Conservation (phyloP, 1,140 invertebrate species). For the Drosophila ogumai region DNA sequence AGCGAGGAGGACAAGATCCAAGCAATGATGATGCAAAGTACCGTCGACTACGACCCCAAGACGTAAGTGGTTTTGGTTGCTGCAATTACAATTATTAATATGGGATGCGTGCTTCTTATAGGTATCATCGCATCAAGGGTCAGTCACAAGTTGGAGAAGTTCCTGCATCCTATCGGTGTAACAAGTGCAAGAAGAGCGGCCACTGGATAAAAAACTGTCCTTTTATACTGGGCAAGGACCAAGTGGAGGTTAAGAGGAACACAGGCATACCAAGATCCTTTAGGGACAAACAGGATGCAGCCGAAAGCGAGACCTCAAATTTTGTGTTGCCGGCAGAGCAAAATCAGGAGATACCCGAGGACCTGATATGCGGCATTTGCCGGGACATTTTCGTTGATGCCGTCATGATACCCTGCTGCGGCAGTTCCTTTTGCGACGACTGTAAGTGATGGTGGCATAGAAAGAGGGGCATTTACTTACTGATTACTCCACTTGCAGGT, state of each 20-base stretch:
- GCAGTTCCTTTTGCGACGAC: conserved; percentile 99
- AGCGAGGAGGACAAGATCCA: conserved; percentile 98
- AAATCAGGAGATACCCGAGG: conserved; percentile 92
- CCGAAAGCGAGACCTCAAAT: conserved; percentile 47
- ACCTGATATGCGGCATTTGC: conserved; percentile 96
- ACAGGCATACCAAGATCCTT: conserved; percentile 99
- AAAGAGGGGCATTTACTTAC: background rate
- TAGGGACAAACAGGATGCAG: conserved; percentile 88
- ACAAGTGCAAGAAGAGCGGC: conserved; percentile 95
- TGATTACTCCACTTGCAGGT: conserved; percentile 86
- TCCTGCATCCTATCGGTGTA: conserved; percentile 95
- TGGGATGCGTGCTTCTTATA: conserved; percentile 71
- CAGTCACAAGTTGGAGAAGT: conserved; percentile 94
- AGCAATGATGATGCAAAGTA: conserved; percentile 98
- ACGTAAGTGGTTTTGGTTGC: conserved; percentile 95
- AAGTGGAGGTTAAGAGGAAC: conserved; percentile 94
- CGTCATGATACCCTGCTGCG: conserved; percentile 98
- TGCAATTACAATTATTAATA: conserved; percentile 9
- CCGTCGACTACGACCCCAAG: conserved; percentile 97
- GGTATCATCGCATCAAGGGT: conserved; percentile 94
- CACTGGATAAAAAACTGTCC: conserved; percentile 99
- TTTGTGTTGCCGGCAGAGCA: conserved; percentile 56
- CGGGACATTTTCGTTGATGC: conserved; percentile 97
- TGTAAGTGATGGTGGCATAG: conserved; percentile 88
- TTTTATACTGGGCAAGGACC: conserved; percentile 85